Evolutionary conservation across 2,113 vertebrate genomes (phyloP).

Genomic region (Esox niger): DNA sequence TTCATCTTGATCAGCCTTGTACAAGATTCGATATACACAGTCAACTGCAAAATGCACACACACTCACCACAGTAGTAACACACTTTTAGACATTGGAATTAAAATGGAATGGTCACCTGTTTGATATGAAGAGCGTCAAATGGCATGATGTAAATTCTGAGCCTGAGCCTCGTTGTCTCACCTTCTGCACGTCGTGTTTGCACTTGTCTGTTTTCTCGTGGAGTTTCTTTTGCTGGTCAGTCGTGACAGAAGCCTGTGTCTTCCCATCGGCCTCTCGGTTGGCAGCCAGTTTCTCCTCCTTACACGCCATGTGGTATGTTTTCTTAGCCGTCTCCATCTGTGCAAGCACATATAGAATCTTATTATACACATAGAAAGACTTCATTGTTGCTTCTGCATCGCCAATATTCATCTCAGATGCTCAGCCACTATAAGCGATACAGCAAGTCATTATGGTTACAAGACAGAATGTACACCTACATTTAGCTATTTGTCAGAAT

Average conservation of each 20-base stretch:
- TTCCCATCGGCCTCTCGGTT: conserved; percentile 92
- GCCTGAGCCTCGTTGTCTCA: conserved; percentile 32
- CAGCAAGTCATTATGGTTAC: too few relatives aligned
- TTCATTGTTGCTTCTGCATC: neutral
- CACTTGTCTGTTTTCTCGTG: conserved; percentile 98
- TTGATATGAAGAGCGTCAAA: neutral
- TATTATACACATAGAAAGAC: neutral
- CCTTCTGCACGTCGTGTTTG: conserved; percentile 93
- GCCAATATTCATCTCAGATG: too few relatives aligned
- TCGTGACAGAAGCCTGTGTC: conserved; percentile 86
- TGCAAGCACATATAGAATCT: neutral
- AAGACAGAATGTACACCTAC: too few relatives aligned
- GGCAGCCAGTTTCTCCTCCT: conserved; percentile 93
- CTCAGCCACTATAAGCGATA: too few relatives aligned
- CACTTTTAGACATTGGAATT: neutral
- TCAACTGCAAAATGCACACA: too few relatives aligned
- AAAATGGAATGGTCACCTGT: neutral
- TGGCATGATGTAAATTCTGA: too few relatives aligned
- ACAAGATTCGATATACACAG: neutral
- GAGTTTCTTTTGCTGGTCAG: conserved; percentile 95
- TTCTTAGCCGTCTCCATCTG: conserved; percentile 82
- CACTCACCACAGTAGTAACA: too few relatives aligned
- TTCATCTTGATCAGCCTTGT: neutral
- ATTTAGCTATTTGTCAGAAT: too few relatives aligned
- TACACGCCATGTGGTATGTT: conserved; percentile 92